phyloP scores from a whole-genome alignment of 2,888 invertebrate species.

The Leuctra nigra region DNA sequence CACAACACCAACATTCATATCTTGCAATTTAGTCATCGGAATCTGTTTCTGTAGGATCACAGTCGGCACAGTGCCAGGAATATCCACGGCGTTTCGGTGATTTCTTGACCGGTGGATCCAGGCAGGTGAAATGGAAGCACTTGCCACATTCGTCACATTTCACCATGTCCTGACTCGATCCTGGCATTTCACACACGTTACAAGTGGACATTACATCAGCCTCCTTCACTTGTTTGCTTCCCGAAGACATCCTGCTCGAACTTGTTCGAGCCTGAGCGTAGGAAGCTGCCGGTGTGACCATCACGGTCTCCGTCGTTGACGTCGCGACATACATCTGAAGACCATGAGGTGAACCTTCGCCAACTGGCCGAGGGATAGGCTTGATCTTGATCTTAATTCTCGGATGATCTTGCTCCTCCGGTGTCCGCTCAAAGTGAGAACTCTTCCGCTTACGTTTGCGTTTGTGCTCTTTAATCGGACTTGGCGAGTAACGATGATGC shows the following conservation, averaged over 20 bases:
- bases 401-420: conserved; percentile 47
- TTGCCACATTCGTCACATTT: conserved; percentile 88
- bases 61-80: conserved; percentile 93
- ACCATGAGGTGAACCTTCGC: conserved; percentile 56
- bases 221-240: conserved; percentile 37
- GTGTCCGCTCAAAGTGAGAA: conserved; percentile 53
- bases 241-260: conserved; percentile 27
- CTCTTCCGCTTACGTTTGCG: conserved; percentile 75
- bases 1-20: too few species aligned
- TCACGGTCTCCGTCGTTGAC: conserved; percentile 40
- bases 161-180: conserved; percentile 58
- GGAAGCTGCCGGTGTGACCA: conserved; percentile 38
- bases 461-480: conserved; percentile 64
- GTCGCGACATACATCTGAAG: conserved; percentile 75
- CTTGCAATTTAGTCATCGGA: too few species aligned
- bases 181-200: conserved; percentile 57
- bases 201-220: conserved; percentile 50
- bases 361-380: conserved; percentile 71
- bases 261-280: conserved; percentile 29
- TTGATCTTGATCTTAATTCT: conserved; percentile 81
- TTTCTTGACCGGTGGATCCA: conserved; percentile 90
- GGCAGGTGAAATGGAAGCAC: conserved; percentile 86
- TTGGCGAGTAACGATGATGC: conserved; percentile 66
- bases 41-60: conserved; percentile 74
- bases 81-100: conserved; percentile 91